phyloP scores from a whole-genome alignment of 2,113 vertebrate species.

The Zosterops japonicus region DNA sequence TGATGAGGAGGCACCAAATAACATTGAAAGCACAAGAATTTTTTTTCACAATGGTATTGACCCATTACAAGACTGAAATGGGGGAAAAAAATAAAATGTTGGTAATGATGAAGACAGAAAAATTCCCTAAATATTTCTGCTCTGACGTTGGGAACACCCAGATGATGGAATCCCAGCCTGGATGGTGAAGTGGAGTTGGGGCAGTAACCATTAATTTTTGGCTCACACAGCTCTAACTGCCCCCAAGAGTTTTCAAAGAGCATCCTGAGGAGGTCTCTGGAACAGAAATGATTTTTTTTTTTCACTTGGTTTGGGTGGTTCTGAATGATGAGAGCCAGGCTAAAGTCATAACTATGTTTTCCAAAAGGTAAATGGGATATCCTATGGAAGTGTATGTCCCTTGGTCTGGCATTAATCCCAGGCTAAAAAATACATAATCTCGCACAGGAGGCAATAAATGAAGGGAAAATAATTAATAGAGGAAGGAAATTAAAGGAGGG shows the following conservation, averaged over 20 bases:
- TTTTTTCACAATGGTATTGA: background rate
- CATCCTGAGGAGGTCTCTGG: background rate
- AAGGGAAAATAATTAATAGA: conserved; percentile 44
- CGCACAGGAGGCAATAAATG: conserved; percentile 57
- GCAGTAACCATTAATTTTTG: conserved; percentile 6
- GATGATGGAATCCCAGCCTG: background rate
- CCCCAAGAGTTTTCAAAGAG: conserved; percentile 24
- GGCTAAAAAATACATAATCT: conserved; percentile 34
- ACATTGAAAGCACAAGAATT: background rate
- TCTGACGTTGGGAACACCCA: background rate
- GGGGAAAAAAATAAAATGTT: background rate
- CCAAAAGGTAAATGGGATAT: conserved; percentile 42
- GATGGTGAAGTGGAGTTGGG: background rate
- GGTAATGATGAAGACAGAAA: background rate
- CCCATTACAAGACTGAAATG: background rate
- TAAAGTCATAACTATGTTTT: background rate
- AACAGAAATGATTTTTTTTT: background rate
- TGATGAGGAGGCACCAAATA: background rate
- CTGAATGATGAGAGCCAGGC: background rate
- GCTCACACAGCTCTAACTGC: background rate
- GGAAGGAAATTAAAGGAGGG: conserved; percentile 66
- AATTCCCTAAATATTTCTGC: conserved; percentile 18
- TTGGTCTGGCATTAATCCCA: conserved; percentile 26
- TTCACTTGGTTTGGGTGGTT: conserved; percentile 16
- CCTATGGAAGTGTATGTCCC: background rate